Evolutionary conservation across 2,888 invertebrate species (phyloP), one percentile per base, ranked within the genome.

Genomic region (Eremobia ochroleuca): DNA sequence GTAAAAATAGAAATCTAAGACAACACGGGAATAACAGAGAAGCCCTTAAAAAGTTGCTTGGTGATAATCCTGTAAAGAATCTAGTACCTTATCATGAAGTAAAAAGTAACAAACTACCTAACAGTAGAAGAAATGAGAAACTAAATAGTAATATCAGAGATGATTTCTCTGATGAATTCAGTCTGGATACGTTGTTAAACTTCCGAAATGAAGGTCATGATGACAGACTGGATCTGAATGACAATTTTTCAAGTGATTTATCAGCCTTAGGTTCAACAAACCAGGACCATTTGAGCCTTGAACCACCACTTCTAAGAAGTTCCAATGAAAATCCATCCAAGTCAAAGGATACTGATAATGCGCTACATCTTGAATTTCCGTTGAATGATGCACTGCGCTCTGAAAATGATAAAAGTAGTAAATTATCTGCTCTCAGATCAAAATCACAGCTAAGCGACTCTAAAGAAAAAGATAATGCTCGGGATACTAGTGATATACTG

Each of bases 21-120:
- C 13, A 9, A 28, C 18, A 59, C 8, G 8, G 25, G 1, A 49
- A 59, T 40, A 34, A 77, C 11, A 49, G 3, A 49, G 8, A 49
- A n/a, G 11, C n/a, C 9, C 15, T 61, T 18, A 37, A 46, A 46
- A 28, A 46, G 4, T 11, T 52, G 31, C 43, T 58, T 77, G 49
- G 59, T 25, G 40, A 68, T 31, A 18, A 61, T 37, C 6, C 34
- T 31, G 9, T 40, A 28, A 66, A 61, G 4, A 59, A 34, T 58
- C 37, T 67, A 40, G 68, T 73, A 49, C 58, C 61, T 37, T 59
- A 84, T 62, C 66, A 67, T 49, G 55, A 73, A 70, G 21, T 15
- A 18, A 61, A 59, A 43, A 15, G 2, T 49, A 25, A 15, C 15
- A 61, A 58, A 28, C 11, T 21, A 61, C 5, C 1, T 18, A n/a